Base-by-base conservation (phyloP, 2,113 vertebrate genomes). In the Tetrax tetrax region DNA sequence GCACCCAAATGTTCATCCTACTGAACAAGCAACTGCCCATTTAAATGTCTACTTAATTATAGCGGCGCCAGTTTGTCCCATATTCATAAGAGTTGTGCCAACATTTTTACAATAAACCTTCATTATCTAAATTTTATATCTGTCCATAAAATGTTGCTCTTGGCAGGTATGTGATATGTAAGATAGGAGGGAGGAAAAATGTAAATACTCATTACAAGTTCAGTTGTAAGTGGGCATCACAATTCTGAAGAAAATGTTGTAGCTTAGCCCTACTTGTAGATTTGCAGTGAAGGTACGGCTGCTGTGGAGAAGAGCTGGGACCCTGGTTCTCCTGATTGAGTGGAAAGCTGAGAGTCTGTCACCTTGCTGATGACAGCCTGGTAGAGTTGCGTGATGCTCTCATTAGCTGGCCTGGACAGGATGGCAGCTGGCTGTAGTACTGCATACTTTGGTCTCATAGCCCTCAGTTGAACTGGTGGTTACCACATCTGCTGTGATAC, bases 41-140 rank as follows among this genome's bases (percentile, higher is more conserved):
- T 79, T 95, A 97, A 97, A 56, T 74, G 54, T 93, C 89, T 86
- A n/a, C 47, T 91, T 93, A 97, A 95, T 98, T 97, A 94, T 9
- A 63, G 82, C 70, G 96, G 97, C 18, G 79, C 97, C 97, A 93
- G 93, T 80, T 95, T 97, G 97, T 96, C 94, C 95, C 20, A n/a
- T 59, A 43, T 88, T 96, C 5, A 0, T 84, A 96, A 92, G 53
- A 79, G 56, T 29, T 83, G 74, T 97, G 96, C 89, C 93, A 96
- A 89, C 72, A 71, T 68, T 98, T 97, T 95, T 94, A 91, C 90
- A 94, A 88, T 57, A 90, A 97, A 76, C 45, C 64, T 97, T 96
- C 45, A 94, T 97, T 97, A 96, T 96, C 90, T 85, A 43, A 54
- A 81, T 95, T 98, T 98, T 98, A 96, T 95, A 70, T 87, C 91